Percentiles rank a stretch among this genome's conserved stretches.
These are phyloP conservation scores for Centropyge bicolor DNA, from an alignment of 2,797 vertebrate genomes.

Conservation along the genomic window DNA sequence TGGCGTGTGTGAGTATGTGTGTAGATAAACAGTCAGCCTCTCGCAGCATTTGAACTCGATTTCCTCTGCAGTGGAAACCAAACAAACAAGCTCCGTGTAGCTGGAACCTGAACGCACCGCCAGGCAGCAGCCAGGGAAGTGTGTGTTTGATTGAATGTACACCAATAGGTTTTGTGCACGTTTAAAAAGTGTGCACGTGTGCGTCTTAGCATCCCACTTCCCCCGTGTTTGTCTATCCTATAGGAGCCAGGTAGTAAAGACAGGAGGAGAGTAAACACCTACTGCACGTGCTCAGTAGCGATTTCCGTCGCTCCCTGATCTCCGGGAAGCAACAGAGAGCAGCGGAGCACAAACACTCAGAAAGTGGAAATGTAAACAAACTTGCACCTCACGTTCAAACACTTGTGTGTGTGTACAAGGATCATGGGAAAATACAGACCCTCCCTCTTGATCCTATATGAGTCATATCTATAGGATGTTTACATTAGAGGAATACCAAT, in stretches of 20 bases:
- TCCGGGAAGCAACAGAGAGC: conserved; percentile 25
- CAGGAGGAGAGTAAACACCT: conserved; percentile 39
- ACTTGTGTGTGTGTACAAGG: conserved; percentile 38
- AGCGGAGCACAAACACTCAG: conserved; percentile 47
- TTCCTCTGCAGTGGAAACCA: conserved; percentile 50
- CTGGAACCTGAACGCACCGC: conserved; percentile 33
- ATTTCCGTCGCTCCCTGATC: conserved; percentile 34
- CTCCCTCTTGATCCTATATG: conserved; percentile 32
- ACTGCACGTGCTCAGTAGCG: conserved; percentile 42
- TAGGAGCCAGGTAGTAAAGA: conserved; percentile 55
- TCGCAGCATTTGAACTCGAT: conserved; percentile 47
- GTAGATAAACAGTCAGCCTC: conserved; percentile 23
- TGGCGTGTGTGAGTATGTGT: conserved; percentile 29
- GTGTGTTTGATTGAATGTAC: background rate
- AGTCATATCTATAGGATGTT: conserved; percentile 30
- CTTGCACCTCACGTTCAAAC: conserved; percentile 46
- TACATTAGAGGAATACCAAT: conserved; percentile 15
- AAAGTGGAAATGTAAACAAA: conserved; percentile 65
- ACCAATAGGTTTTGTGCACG: conserved; percentile 26
- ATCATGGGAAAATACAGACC: conserved; percentile 42
- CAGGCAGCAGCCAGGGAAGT: background rate
- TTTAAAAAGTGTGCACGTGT: background rate
- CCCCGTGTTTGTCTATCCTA: conserved; percentile 38
- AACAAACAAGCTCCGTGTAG: conserved; percentile 45
- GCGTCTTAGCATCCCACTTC: conserved; percentile 1